Base-by-base conservation (phyloP, 2,797 vertebrate species). In the Coregonus sp. region DNA sequence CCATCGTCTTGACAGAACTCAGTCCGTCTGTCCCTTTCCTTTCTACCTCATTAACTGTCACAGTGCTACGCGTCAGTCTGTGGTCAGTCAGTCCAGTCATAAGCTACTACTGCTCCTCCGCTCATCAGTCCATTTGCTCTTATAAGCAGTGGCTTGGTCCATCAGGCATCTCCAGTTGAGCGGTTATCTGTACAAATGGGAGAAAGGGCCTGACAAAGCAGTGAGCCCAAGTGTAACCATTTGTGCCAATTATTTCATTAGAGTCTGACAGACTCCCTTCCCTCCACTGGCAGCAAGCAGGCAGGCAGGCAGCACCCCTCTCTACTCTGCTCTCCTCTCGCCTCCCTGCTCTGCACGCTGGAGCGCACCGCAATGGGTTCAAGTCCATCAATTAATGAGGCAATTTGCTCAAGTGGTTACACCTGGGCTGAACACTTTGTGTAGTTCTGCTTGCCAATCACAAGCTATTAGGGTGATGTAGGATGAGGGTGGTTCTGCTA, bases 311-410 rank as follows among this genome's bases (percentile, higher is more conserved):
- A 82, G 78, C 81, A 83, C 86, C 75, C 71, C 66, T n/a, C 3
- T 59, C n/a, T 4, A n/a, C 54, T 59, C 68, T 50, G 59, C 63
- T 9, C 35, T 37, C 78, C 54, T 59, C n/a, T 61, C 56, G 18
- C 15, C 54, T 61, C 7, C 56, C 14, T 20, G 18, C 56, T 77
- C 59, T 33, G 50, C 73, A 80, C 81, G 78, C 80, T 71, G 73
- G 61, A 47, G 76, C 78, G 77, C 73, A 73, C 54, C 59, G 33
- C 72, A 76, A 76, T 51, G 77, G 79, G 84, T 82, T 86, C 75
- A 76, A 93, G 88, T 92, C 89, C 92, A 94, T 94, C 93, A 94
- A 94, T 94, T 93, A 91, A 92, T 87, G 88, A 92, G 87, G 92
- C 89, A 93, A 92, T 93, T 93, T 90, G 86, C 85, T 86, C 82